Conservation (phyloP, 2,113 vertebrate genomes). For the Nettapus auritus region DNA sequence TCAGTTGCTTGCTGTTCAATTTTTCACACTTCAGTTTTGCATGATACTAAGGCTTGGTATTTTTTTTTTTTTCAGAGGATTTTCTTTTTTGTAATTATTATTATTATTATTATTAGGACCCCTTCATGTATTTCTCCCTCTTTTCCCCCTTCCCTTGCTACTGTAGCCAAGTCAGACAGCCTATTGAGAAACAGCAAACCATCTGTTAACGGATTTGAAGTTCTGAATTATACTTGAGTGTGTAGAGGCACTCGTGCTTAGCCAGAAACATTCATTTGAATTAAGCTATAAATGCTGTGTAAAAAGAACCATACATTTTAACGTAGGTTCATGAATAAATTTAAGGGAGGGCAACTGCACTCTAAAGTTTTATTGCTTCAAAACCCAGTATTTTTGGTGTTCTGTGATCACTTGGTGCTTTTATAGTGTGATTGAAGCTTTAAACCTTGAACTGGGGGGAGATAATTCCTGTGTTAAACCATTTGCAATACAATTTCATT, state of each 20-base stretch:
- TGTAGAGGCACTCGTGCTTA: conserved; percentile 91
- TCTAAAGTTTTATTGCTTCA: conserved; percentile 82
- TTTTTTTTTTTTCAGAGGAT: background rate
- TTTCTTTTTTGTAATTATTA: background rate
- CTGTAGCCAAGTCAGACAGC: conserved; percentile 83
- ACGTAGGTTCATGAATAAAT: conserved; percentile 84
- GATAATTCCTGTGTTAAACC: conserved; percentile 77
- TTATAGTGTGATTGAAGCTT: conserved; percentile 78
- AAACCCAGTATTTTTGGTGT: conserved; percentile 79
- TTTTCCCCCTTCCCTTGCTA: conserved; percentile 48
- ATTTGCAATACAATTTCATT: conserved; percentile 72
- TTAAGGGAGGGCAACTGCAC: conserved; percentile 82
- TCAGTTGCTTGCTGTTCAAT: conserved; percentile 29
- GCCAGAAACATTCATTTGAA: conserved; percentile 91
- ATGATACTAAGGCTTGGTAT: conserved; percentile 24
- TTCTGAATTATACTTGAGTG: conserved; percentile 92
- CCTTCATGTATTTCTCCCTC: conserved; percentile 39
- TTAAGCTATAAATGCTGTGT: conserved; percentile 84
- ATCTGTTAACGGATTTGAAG: conserved; percentile 94
- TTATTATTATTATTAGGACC: conserved; percentile 40
- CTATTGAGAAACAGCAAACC: conserved; percentile 94
- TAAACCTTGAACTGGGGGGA: conserved; percentile 78
- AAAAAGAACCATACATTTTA: conserved; percentile 82
- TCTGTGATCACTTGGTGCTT: conserved; percentile 80
- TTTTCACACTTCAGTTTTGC: conserved; percentile 72